Percentiles rank a stretch among this genome's conserved stretches.
Evolutionary conservation across 2,888 invertebrate genomes (phyloP).

Genomic region (Eulithis testata): DNA sequence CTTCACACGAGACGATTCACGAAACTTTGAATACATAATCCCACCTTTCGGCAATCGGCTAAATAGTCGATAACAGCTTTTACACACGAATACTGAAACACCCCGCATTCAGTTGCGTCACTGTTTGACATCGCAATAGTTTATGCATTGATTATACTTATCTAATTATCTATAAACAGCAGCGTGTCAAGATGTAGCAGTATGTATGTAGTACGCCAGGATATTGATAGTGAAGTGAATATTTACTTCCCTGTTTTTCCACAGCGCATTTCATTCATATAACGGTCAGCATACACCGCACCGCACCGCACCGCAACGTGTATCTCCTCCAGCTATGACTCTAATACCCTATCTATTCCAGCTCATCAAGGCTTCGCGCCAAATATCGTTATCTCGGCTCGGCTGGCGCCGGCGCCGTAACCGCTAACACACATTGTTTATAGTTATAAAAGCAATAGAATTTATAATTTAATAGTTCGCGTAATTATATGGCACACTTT

Average conservation of each 20-base stretch:
- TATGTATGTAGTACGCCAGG: no score
- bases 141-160: no score
- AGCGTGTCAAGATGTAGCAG: no score
- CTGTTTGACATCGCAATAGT: no score
- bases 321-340: not conserved
- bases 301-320: constrained; percentile 1
- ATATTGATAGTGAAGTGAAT: no score
- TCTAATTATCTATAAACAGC: no score
- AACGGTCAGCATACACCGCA: not conserved
- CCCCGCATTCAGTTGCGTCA: no score
- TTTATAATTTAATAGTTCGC: constrained; percentile 14
- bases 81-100: no score
- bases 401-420: constrained; percentile 5
- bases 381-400: constrained; percentile 19
- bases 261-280: no score
- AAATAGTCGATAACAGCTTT: no score
- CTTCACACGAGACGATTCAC: not conserved
- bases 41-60: not conserved
- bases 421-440: constrained; percentile 19
- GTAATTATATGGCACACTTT: constrained; percentile 9
- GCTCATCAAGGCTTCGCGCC: constrained; percentile 15
- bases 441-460: constrained; percentile 17
- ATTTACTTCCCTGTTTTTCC: no score
- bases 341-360: not conserved
- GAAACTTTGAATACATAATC: no score